Evolutionary conservation across 2,888 invertebrate species (phyloP), one percentile per base, ranked within the genome.

Genomic region (Ormia ochracea): DNA sequence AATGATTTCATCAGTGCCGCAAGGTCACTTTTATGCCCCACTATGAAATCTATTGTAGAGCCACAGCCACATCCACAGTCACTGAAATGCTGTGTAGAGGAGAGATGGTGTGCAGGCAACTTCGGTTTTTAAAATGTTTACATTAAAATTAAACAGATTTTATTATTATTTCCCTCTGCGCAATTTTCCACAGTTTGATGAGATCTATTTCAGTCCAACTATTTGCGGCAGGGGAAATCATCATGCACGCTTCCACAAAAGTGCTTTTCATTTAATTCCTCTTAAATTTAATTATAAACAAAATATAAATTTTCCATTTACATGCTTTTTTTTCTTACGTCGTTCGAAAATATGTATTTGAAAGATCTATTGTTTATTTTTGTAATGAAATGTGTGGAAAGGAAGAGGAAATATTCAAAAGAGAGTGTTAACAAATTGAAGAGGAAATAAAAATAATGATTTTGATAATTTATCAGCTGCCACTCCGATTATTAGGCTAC

Each of bases 261-360:
- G 26, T 50, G 12, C 10, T 12, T 43, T 69, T 45, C n/a, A 68
- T 4, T 31, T 50, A 41, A 50, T 41, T 56, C 54, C 59, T 59
- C 45, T 70, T 59, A 50, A 70, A 59, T 50, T 70, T 59, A 21
- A 70, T 70, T 59, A 59, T 70, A 70, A 59, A 70, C 70, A 70
- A 70, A 50, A n/a, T 4, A 19, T 52, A 9, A n/a, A 5, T 43
- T 58, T 38, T 31, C 19, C 17, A 5, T 41, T 69, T 10, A 33
- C 9, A 45, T 19, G n/a, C n/a, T 36, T 45, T 28, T 23, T 33
- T 10, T 19, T 58, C 38, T 52, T 4, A 45, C n/a, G 38, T 4
- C 7, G 12, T 31, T 9, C 23, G 43, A 23, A 36, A 48, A 56
- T 33, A 43, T 56, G 48, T 45, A 43, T 45, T 58, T 56, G 43